Evolutionary conservation across 2,888 invertebrate species (phyloP).

Genomic region (Polyommatus icarus): DNA sequence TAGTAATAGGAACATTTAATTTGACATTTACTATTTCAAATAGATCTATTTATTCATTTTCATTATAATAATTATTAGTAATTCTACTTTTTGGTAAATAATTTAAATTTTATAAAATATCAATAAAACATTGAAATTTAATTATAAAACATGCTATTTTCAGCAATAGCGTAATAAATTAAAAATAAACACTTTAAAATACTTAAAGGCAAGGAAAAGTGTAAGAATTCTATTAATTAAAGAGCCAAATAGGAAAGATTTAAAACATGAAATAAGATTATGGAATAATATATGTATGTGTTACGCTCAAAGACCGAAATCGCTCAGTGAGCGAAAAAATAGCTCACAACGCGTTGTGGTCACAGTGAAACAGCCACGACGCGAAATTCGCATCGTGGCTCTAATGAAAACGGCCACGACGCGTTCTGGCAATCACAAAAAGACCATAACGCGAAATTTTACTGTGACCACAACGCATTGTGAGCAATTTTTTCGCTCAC

Average conservation of each 20-base stretch:
- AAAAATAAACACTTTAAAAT: neutral
- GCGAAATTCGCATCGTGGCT: no score
- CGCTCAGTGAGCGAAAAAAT: no score
- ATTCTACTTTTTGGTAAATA: neutral
- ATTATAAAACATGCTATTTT: neutral
- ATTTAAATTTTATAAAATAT: neutral
- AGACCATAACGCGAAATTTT: no score
- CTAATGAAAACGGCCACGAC: no score
- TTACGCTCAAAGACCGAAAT: no score
- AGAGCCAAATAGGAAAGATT: neutral
- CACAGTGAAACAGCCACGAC: no score
- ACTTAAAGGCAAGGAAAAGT: neutral
- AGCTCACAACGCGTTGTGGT: no score
- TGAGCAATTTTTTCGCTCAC: no score
- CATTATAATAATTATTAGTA: neutral
- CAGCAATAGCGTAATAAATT: neutral
- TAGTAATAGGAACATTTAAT: neutral
- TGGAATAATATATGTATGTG: neutral
- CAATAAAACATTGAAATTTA: neutral
- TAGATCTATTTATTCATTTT: neutral
- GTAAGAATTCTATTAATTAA: neutral
- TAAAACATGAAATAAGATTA: neutral
- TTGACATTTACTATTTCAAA: slow-evolving; percentile 17
- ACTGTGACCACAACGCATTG: no score
- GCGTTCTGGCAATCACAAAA: no score